Conservation (phyloP, 2,888 invertebrate genomes). For the Drosophila austrosaltans region DNA sequence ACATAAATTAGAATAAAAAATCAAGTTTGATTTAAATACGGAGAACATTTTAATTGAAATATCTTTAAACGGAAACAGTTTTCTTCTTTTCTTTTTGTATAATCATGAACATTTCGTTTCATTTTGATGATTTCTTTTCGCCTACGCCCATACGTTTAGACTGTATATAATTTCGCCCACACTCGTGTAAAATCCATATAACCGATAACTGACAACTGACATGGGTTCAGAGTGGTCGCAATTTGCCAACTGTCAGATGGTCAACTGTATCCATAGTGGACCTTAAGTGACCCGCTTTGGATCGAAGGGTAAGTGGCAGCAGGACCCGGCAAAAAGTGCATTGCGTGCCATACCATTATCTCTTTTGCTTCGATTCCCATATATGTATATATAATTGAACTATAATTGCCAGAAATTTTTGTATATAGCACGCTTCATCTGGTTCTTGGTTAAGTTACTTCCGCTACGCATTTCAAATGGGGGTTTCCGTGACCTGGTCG, state of each 20-base stretch:
- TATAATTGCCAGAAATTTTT: slow-evolving; percentile 65
- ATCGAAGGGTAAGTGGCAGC: slow-evolving; percentile 35
- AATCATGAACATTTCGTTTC: not conserved
- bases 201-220: slow-evolving; percentile 59
- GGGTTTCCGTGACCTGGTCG: slow-evolving; percentile 42
- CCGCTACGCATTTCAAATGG: slow-evolving; percentile 24
- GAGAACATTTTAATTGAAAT: not conserved
- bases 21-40: too few species aligned
- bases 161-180: slow-evolving; percentile 27
- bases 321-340: slow-evolving; percentile 8
- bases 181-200: slow-evolving; percentile 46
- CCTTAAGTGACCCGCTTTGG: slow-evolving; percentile 32
- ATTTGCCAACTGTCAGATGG: slow-evolving; percentile 71
- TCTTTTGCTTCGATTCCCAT: slow-evolving; percentile 13
- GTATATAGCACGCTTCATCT: slow-evolving; percentile 63
- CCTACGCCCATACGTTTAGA: slow-evolving; percentile 29
- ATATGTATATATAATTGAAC: slow-evolving; percentile 66
- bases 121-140: slow-evolving; percentile 1
- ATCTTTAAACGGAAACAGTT: not conserved
- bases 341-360: slow-evolving; percentile 51
- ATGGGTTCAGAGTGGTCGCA: slow-evolving; percentile 52
- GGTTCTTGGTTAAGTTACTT: slow-evolving; percentile 29
- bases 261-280: slow-evolving; percentile 35
- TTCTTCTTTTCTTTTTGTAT: too few species aligned
- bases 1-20: too few species aligned